phyloP scores from a whole-genome alignment of 2,797 vertebrate genomes.

The Taenioides sp. region DNA sequence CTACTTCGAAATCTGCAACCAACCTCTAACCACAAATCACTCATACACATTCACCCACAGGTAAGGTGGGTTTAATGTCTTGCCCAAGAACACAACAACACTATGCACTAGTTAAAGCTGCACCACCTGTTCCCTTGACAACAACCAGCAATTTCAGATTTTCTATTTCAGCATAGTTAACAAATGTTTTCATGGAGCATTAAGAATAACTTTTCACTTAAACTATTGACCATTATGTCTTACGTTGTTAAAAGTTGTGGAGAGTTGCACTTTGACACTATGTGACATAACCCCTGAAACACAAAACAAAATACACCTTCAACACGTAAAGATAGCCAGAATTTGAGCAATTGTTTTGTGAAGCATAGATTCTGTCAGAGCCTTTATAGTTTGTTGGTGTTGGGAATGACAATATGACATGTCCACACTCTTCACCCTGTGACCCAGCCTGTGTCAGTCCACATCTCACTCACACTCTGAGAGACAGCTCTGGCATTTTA shows the following conservation, averaged over 20 bases:
- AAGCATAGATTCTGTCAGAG: slow-evolving; percentile 25
- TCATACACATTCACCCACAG: background rate
- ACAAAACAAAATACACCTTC: slow-evolving; percentile 3
- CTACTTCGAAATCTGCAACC: too few relatives aligned
- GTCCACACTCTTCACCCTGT: slow-evolving; percentile 39
- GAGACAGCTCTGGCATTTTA: slow-evolving; percentile 70
- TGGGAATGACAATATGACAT: slow-evolving; percentile 33
- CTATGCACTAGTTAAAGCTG: background rate
- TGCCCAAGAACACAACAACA: background rate
- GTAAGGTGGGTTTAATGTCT: background rate
- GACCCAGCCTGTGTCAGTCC: slow-evolving; percentile 47
- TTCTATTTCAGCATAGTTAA: background rate
- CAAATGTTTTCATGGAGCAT: background rate
- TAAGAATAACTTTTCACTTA: background rate
- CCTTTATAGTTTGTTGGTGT: slow-evolving; percentile 31
- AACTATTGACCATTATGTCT: background rate
- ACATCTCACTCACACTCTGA: slow-evolving; percentile 52
- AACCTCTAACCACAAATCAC: too few relatives aligned
- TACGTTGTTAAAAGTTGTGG: background rate
- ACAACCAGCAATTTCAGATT: background rate
- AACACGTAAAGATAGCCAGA: slow-evolving; percentile 21
- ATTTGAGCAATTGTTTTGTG: slow-evolving; percentile 38
- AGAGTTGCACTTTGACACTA: background rate
- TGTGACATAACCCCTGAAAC: slow-evolving; percentile 17
- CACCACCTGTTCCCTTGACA: too few relatives aligned